Evolutionary conservation across 2,113 vertebrate species (phyloP).

Genomic region (Dipodomys ordii): DNA sequence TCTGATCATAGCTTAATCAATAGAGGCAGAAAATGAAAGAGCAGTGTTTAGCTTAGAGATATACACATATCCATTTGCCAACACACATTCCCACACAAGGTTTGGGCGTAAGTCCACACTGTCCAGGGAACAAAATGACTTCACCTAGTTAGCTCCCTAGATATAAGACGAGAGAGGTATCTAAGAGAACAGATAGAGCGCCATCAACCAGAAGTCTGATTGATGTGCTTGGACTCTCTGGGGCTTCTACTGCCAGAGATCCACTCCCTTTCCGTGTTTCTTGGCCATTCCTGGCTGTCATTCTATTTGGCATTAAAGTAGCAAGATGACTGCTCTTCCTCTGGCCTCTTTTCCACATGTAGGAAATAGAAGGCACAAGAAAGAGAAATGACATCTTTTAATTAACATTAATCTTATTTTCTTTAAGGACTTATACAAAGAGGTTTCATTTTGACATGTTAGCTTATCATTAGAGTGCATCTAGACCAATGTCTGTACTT

Average conservation of each 20-base stretch:
- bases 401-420: no score
- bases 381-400: no score
- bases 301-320: not conserved
- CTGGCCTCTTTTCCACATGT: no score
- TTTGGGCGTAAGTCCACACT: not conserved
- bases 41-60: not conserved
- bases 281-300: not conserved
- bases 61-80: not conserved
- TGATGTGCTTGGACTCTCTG: not conserved
- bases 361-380: no score
- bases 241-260: not conserved
- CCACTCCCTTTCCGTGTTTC: not conserved
- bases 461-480: no score
- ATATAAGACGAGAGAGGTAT: not conserved
- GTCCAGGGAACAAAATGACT: not conserved
- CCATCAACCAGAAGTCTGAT: not conserved
- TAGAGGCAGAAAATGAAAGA: not conserved
- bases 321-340: not conserved
- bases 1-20: not conserved
- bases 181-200: not conserved
- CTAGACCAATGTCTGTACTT: not conserved
- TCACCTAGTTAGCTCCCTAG: not conserved
- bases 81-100: not conserved
- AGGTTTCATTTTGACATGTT: no score
- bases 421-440: no score